phyloP scores from a whole-genome alignment of 2,797 vertebrate genomes.

The Lycodopsis pacificus region DNA sequence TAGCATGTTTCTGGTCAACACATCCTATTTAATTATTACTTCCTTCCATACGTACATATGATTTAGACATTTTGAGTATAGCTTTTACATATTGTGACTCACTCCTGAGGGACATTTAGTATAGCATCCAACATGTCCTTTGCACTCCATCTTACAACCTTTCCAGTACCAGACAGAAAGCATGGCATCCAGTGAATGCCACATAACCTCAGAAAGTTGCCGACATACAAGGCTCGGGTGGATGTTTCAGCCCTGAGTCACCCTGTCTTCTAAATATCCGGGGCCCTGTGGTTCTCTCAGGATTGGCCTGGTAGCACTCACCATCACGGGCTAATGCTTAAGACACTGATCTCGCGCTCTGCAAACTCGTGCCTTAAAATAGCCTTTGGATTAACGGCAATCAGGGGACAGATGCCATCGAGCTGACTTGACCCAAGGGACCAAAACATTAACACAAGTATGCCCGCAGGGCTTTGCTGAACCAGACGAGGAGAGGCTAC shows the following conservation, averaged over 20 bases:
- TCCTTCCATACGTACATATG: not conserved
- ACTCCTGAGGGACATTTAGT: not conserved
- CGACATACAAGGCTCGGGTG: conserved; percentile 34
- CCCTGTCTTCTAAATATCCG: conserved; percentile 50
- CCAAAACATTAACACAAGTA: conserved; percentile 74
- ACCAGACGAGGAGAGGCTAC: conserved; percentile 16
- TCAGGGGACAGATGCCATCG: conserved; percentile 77
- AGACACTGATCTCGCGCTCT: conserved; percentile 55
- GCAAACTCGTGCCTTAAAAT: conserved; percentile 76
- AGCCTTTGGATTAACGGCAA: conserved; percentile 78
- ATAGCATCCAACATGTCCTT: not conserved
- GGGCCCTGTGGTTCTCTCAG: conserved; percentile 44
- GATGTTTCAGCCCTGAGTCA: conserved; percentile 73
- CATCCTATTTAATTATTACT: not conserved
- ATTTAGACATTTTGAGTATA: not conserved
- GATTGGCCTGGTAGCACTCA: conserved; percentile 44
- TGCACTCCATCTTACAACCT: conserved; percentile 4
- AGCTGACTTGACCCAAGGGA: conserved; percentile 49
- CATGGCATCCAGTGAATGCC: conserved; percentile 19
- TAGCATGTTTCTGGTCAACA: not conserved
- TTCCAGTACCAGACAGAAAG: conserved; percentile 31
- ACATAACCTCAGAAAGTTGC: conserved; percentile 48
- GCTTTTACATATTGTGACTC: not conserved
- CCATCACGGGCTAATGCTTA: conserved; percentile 54
- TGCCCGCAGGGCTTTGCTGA: conserved; percentile 39